Percentiles rank a stretch among this genome's conserved stretches.
Conservation (phyloP, 2,888 invertebrate genomes). For the Poecilobothrus nobilitatus region DNA sequence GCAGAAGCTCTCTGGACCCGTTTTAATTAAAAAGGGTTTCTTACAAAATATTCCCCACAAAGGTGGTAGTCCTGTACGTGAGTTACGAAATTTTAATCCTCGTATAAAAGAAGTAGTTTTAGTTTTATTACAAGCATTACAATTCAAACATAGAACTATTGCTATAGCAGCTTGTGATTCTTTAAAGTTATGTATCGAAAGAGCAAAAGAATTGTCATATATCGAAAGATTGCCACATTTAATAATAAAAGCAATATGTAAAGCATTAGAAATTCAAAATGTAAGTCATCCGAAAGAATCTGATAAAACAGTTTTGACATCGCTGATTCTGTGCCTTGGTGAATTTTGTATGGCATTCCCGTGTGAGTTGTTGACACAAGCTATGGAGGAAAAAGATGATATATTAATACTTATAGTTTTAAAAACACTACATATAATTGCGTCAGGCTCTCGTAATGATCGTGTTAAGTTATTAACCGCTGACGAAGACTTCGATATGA, state of each 20-base stretch:
- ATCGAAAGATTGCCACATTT: constrained; percentile 39
- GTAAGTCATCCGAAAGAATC: constrained; percentile 39
- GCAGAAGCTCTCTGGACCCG: constrained; percentile 30
- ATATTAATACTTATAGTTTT: constrained; percentile 60
- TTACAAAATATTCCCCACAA: constrained; percentile 35
- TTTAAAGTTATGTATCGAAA: constrained; percentile 39
- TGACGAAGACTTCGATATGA: constrained; percentile 43
- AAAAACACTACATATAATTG: constrained; percentile 50
- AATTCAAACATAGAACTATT: constrained; percentile 42
- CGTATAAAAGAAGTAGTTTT: constrained; percentile 42
- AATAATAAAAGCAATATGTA: constrained; percentile 40
- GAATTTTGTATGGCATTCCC: constrained; percentile 90
- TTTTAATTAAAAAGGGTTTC: constrained; percentile 24
- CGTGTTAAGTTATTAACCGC: constrained; percentile 37
- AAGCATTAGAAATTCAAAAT: constrained; percentile 41
- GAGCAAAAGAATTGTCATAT: constrained; percentile 35
- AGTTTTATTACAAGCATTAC: constrained; percentile 41
- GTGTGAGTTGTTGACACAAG: constrained; percentile 51
- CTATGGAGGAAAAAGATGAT: constrained; percentile 36
- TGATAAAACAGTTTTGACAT: constrained; percentile 44
- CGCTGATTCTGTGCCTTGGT: constrained; percentile 78
- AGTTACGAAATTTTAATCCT: constrained; percentile 29
- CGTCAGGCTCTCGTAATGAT: constrained; percentile 38
- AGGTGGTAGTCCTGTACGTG: constrained; percentile 24
- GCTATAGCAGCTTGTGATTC: constrained; percentile 41